A percentile compares a stretch with the other conserved stretches of the same genome.
These are phyloP conservation scores for Yasuhikotakia modesta DNA, from an alignment of 2,797 vertebrate genomes.

Conservation along the genomic window DNA sequence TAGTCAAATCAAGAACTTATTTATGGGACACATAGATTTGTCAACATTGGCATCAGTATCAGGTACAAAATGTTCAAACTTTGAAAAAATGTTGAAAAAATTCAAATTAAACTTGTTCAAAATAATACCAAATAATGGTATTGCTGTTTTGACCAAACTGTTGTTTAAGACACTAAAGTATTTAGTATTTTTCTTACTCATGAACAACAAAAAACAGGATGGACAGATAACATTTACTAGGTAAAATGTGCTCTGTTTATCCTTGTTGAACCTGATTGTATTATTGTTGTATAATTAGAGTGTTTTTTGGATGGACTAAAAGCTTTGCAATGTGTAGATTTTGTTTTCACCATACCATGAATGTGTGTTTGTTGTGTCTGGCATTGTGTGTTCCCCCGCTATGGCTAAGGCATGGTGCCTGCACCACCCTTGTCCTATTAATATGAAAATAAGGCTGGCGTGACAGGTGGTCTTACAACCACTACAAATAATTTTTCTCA, in stretches of 20 bases:
- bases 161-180: constrained; percentile 7
- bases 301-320: constrained; percentile 6
- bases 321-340: constrained; percentile 10
- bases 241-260: constrained; percentile 18
- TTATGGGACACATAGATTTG: too few relatives aligned
- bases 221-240: constrained; percentile 10
- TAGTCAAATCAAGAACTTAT: background rate
- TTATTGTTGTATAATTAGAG: constrained; percentile 34
- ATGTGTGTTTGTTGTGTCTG: background rate
- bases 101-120: background rate
- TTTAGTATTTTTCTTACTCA: background rate
- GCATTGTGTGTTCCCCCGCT: constrained; percentile 42
- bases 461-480: constrained; percentile 94
- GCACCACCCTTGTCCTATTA: constrained; percentile 31
- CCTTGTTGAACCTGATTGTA: constrained; percentile 5
- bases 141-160: constrained; percentile 14
- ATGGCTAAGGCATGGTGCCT: constrained; percentile 70
- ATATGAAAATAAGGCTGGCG: constrained; percentile 81
- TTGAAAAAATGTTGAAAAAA: too few relatives aligned
- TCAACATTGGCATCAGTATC: background rate
- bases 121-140: background rate
- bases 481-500: constrained; percentile 93
- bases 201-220: background rate
- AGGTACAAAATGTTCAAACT: too few relatives aligned
- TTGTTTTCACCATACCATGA: constrained; percentile 8